Conservation (phyloP, 2,888 invertebrate species). For the Drosophila testacea region DNA sequence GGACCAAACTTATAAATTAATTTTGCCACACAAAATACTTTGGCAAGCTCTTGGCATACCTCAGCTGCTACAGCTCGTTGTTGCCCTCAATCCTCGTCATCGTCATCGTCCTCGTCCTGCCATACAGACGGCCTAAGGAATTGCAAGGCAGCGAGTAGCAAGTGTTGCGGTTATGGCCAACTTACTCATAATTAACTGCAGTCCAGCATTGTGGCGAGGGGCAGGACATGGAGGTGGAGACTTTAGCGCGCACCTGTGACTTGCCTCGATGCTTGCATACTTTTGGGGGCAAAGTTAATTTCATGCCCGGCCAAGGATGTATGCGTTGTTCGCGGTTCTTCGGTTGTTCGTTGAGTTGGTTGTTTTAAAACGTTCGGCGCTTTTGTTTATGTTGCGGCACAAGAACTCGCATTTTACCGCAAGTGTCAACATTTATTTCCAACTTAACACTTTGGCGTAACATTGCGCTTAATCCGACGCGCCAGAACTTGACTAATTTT, state of each 20-base stretch:
- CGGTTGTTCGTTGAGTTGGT: conserved; percentile 13
- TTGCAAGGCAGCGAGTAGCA: conserved; percentile 52
- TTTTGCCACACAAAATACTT: conserved; percentile 74
- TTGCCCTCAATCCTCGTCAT: neutral
- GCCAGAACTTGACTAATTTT: conserved; percentile 80
- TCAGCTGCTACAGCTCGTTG: conserved; percentile 47
- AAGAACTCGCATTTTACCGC: conserved; percentile 71
- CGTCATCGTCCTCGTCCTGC: conserved; percentile 8
- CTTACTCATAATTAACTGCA: conserved; percentile 73
- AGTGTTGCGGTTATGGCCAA: conserved; percentile 66
- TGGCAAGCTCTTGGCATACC: conserved; percentile 62
- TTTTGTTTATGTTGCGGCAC: conserved; percentile 77
- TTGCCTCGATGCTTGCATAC: conserved; percentile 44
- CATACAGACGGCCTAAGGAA: conserved; percentile 63
- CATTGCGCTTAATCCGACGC: conserved; percentile 79
- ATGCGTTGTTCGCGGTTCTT: conserved; percentile 39
- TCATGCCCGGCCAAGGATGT: conserved; percentile 51
- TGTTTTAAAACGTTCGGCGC: conserved; percentile 62
- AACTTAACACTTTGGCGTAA: conserved; percentile 81
- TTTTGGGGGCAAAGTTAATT: conserved; percentile 64
- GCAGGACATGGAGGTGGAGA: neutral
- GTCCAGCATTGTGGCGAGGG: conserved; percentile 39
- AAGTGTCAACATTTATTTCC: conserved; percentile 82
- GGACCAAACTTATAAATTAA: conserved; percentile 76
- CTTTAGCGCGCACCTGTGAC: conserved; percentile 60